Evolutionary conservation across 2,797 vertebrate genomes (phyloP), one percentile per base, ranked within the genome.

Genomic region (Typhlichthys eigenmanni): DNA sequence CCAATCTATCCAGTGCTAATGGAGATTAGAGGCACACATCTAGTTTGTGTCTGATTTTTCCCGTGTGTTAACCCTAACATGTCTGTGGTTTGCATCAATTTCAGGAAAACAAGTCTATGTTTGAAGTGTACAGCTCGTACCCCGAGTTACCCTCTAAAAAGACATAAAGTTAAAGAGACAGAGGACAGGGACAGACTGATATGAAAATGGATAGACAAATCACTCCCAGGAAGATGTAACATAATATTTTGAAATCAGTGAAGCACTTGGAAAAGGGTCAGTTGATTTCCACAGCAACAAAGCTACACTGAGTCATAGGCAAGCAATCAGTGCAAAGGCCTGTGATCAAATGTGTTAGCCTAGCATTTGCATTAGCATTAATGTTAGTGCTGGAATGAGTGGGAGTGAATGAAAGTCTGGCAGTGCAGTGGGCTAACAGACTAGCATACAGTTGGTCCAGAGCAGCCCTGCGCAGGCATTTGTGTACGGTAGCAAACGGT

Each of bases 391-490:
- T 13, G 47, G 12, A 14, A 48, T 64, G 66, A 67, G 62, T 47
- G 10, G 10, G 43, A 71, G 62, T 62, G 14, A 68, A 64, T 61
- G 64, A 32, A 49, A 9, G 46, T 32, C 47, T 16, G 0, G 5
- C 68, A 64, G 56, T 32, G 46, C 29, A 55, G 16, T 32, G 47
- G 16, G 56, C 52, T 58, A 74, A 64, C 34, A 63, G 69, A 56
- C 58, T 4, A 1, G 24, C 70, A 84, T 87, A 83, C 75, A 84
- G 80, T 67, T 74, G 57, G 60, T 72, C 66, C 76, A 48, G 56
- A 56, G 57, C 14, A 45, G 51, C 11, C 11, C n/a, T 47, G 75
- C 76, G 79, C 69, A 47, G 52, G 60, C 13, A 59, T 69, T 67
- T 66, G 76, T 69, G 16, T 19, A 67, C 14, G 64, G 71, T 56